A percentile compares a stretch with the other conserved stretches of the same genome.
Evolutionary conservation across 2,113 vertebrate species (phyloP).

Genomic region (Pardalotus punctatus): DNA sequence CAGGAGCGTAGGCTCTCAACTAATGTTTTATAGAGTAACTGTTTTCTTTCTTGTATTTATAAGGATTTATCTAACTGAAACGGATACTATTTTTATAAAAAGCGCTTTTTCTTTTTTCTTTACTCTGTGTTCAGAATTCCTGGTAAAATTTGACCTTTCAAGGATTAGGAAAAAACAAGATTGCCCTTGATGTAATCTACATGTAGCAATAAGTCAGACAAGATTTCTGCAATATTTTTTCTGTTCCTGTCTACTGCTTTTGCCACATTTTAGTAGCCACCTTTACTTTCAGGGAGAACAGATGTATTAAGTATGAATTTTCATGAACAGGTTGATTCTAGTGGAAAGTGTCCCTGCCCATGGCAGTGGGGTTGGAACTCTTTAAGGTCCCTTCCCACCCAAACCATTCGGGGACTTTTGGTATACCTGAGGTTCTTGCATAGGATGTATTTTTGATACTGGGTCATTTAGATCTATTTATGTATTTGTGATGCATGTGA

Average conservation of each 20-base stretch:
- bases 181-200: slow-evolving; percentile 43
- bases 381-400: neutral
- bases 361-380: neutral
- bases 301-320: slow-evolving; percentile 67
- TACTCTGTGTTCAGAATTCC: neutral
- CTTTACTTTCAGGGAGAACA: slow-evolving; percentile 58
- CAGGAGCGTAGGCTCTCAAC: slow-evolving; percentile 31
- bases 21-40: slow-evolving; percentile 40
- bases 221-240: slow-evolving; percentile 15
- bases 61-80: slow-evolving; percentile 62
- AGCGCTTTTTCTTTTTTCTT: neutral
- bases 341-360: neutral
- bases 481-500: slow-evolving; percentile 27
- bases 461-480: slow-evolving; percentile 55
- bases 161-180: neutral
- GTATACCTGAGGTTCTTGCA: slow-evolving; percentile 60
- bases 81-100: slow-evolving; percentile 75
- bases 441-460: slow-evolving; percentile 73
- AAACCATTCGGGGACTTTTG: neutral
- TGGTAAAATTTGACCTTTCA: slow-evolving; percentile 25
- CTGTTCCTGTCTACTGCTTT: slow-evolving; percentile 21
- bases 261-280: slow-evolving; percentile 18
- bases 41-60: slow-evolving; percentile 66
- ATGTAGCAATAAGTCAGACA: slow-evolving; percentile 68
- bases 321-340: slow-evolving; percentile 4